phyloP scores from a whole-genome alignment of 2,888 invertebrate genomes.

The Drosophila conformis region DNA sequence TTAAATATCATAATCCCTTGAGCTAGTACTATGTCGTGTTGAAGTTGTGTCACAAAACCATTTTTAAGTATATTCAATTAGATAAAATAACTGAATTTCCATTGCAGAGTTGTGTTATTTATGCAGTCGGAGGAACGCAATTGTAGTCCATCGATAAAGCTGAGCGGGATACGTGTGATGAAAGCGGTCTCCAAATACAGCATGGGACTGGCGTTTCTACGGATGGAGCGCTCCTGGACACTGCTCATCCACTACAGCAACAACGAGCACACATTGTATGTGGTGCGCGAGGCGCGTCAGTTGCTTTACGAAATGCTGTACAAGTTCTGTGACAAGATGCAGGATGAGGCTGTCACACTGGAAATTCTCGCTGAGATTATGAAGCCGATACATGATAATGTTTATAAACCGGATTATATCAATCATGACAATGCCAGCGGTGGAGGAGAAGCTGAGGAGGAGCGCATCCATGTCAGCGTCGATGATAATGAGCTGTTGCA shows the following conservation, averaged over 20 bases:
- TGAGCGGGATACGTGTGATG: conserved; percentile 89
- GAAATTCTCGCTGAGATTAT: conserved; percentile 87
- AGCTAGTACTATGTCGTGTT: background rate
- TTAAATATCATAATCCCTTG: background rate
- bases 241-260: conserved; percentile 88
- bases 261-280: conserved; percentile 89
- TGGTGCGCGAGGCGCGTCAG: conserved; percentile 88
- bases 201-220: conserved; percentile 89
- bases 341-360: conserved; percentile 86
- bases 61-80: background rate
- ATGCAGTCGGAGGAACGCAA: conserved; percentile 63
- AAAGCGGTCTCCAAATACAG: conserved; percentile 87
- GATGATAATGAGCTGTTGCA: conserved; percentile 86
- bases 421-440: conserved; percentile 10
- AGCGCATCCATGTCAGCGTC: conserved; percentile 84
- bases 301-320: conserved; percentile 88
- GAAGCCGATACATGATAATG: conserved; percentile 87
- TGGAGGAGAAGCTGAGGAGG: conserved; percentile 27
- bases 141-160: conserved; percentile 87
- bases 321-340: conserved; percentile 84
- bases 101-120: conserved; percentile 69
- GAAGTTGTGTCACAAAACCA: background rate
- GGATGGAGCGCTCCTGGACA: conserved; percentile 88
- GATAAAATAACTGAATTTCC: background rate
- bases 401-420: conserved; percentile 77